Base-by-base conservation (phyloP, 2,113 vertebrate species). In the Halichoeres trimaculatus region DNA sequence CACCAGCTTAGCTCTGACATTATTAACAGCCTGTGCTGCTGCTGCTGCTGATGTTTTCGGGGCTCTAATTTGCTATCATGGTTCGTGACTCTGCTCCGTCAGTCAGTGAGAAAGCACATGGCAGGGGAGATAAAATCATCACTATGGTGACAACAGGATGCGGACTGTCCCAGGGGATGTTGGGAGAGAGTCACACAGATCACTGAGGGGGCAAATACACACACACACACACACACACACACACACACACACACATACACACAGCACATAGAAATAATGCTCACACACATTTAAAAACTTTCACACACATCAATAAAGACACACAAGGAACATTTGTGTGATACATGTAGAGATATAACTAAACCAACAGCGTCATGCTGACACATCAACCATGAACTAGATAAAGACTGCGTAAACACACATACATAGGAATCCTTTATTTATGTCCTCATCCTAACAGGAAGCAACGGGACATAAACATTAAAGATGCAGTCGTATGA, bases 121-220 rank as follows among this genome's bases (percentile, higher is more conserved):
- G 91, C 75, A 70, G 45, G n/a, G 58, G 53, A 88, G 90, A 88
- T 93, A 90, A 92, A 78, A 89, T 92, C 85, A 78, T 91, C 76
- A 41, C 88, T 90, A 92, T 80, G 90, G 89, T 88, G 88, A 93
- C 91, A 88, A 89, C 89, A 92, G 91, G 90, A 90, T 89, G 87
- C 71, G 78, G 78, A 69, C 52, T 1, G 0, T 61, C 90, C 88
- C 87, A 48, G 23, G 86, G 88, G 87, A 86, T 70, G 70, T 79
- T 86, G 86, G 79, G 47, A 87, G 56, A 84, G 85, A 89, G 89
- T 86, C 81, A 80, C 82, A 87, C 82, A 89, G 78, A 92, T 80
- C 62, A 10, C 62, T 34, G 30, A 79, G 61, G 36, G 36, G 69
- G 60, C 64, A 78, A 56, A 71, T 57, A 81, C 74, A 58, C 66